A percentile compares a stretch with the other conserved stretches of the same genome.
phyloP scores from a whole-genome alignment of 2,797 vertebrate genomes.

The Malurus splendens region DNA sequence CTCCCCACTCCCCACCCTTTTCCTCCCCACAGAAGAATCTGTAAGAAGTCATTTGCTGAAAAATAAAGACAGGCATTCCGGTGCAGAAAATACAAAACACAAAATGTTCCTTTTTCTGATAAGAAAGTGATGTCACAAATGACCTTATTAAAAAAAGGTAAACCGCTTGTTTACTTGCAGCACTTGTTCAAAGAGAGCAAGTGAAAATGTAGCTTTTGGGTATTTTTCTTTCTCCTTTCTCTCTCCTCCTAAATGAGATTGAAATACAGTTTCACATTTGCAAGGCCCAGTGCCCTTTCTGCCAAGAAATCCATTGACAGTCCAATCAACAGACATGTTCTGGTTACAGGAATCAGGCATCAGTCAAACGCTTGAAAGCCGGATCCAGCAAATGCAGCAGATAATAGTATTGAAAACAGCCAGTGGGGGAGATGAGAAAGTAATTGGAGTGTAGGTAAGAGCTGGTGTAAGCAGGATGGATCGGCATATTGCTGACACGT shows the following conservation, averaged over 20 bases:
- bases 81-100: slow-evolving; percentile 35
- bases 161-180: slow-evolving; percentile 65
- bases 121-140: slow-evolving; percentile 63
- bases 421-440: slow-evolving; percentile 38
- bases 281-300: slow-evolving; percentile 67
- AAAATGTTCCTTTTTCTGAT: slow-evolving; percentile 41
- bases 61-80: slow-evolving; percentile 5
- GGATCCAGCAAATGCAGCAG: slow-evolving; percentile 59
- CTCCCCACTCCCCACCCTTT: not conserved
- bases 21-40: not conserved
- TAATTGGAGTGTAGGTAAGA: slow-evolving; percentile 51
- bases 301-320: slow-evolving; percentile 68
- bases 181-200: slow-evolving; percentile 48
- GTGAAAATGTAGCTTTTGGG: slow-evolving; percentile 50
- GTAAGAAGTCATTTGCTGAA: not conserved
- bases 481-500: slow-evolving; percentile 9
- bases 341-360: slow-evolving; percentile 64
- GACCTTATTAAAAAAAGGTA: slow-evolving; percentile 70
- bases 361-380: slow-evolving; percentile 53
- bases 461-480: slow-evolving; percentile 47
- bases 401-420: slow-evolving; percentile 63
- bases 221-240: slow-evolving; percentile 44
- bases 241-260: slow-evolving; percentile 63
- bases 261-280: slow-evolving; percentile 69
- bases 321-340: slow-evolving; percentile 66